Evolutionary conservation across 1,140 invertebrate species (phyloP).

Genomic region (Pentalonia nigronervosa): DNA sequence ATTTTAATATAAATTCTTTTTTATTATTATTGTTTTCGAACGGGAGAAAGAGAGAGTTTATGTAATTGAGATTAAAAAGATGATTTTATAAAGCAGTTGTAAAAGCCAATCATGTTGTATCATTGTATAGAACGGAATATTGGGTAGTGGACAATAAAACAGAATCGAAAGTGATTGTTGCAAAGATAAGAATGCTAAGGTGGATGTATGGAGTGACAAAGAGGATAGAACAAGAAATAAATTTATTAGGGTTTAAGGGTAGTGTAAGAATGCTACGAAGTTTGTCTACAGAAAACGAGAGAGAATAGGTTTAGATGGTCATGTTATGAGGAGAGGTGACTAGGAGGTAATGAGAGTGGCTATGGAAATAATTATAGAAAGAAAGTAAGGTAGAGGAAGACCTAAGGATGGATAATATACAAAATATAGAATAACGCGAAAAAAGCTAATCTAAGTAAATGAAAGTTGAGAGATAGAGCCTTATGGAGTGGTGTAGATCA

Average conservation of each 20-base stretch:
- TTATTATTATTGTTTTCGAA: background rate
- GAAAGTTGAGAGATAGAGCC: too few relatives aligned
- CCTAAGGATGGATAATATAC: background rate
- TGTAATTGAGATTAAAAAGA: background rate
- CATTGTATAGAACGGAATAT: background rate
- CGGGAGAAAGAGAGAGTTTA: background rate
- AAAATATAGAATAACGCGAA: background rate
- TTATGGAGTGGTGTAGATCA: background rate
- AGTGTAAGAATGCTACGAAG: fast-evolving
- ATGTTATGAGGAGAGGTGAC: background rate
- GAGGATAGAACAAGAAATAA: background rate
- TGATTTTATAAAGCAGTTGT: background rate
- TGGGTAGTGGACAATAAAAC: background rate
- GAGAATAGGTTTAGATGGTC: background rate
- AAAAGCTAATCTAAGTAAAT: background rate
- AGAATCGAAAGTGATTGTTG: background rate
- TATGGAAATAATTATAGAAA: background rate
- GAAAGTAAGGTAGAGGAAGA: background rate
- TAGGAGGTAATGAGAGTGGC: background rate
- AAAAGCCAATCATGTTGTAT: too few relatives aligned
- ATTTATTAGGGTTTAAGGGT: background rate
- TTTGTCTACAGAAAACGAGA: background rate
- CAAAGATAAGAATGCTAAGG: background rate
- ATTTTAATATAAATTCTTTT: too few relatives aligned
- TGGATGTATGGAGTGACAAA: background rate